Evolutionary conservation across 2,113 vertebrate genomes (phyloP).

Genomic region (Isichthys henryi): DNA sequence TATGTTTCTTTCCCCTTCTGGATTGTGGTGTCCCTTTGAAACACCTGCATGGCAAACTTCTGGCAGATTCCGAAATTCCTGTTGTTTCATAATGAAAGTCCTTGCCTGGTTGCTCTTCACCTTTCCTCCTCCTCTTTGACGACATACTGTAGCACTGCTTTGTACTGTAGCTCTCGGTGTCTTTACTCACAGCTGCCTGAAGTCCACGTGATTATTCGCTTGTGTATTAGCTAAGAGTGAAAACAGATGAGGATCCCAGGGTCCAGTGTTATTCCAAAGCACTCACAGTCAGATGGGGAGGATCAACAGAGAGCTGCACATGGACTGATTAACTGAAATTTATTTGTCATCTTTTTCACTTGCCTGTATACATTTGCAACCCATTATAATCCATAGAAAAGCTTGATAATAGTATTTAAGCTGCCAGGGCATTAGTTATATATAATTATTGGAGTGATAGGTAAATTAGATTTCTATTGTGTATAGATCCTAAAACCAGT

Average conservation of each 20-base stretch:
- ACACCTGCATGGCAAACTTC: neutral
- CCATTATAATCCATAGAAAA: neutral
- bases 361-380: neutral
- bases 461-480: neutral
- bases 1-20: neutral
- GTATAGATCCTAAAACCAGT: neutral
- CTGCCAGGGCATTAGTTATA: neutral
- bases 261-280: conserved; percentile 24
- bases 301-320: neutral
- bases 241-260: conserved; percentile 44
- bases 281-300: conserved; percentile 11
- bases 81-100: neutral
- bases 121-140: neutral
- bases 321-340: neutral
- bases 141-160: neutral
- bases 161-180: neutral
- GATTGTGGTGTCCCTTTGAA: neutral
- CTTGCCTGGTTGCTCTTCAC: neutral
- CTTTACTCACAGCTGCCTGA: neutral
- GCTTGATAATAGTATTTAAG: neutral
- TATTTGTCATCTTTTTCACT: neutral
- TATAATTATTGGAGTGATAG: neutral
- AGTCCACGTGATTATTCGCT: neutral
- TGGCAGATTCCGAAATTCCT: neutral
- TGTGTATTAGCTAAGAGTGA: conserved; percentile 46